phyloP scores from a whole-genome alignment of 2,888 invertebrate genomes.

The Ecliptopera silaceata region DNA sequence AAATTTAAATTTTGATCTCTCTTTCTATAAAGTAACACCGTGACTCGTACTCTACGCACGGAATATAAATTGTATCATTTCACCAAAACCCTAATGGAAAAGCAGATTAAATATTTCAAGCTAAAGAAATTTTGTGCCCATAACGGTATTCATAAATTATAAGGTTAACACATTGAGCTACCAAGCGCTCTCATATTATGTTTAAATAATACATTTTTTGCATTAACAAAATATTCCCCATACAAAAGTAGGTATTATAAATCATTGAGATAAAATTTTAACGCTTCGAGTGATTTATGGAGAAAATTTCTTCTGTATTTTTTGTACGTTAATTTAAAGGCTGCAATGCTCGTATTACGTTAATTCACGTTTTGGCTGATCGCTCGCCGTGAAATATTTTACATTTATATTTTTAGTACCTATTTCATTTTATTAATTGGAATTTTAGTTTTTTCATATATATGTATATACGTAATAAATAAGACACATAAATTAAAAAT shows the following conservation, averaged over 20 bases:
- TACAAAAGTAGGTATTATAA: constrained; percentile 62
- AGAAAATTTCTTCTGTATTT: constrained; percentile 48
- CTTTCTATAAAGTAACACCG: constrained; percentile 70
- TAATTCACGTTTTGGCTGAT: constrained; percentile 25
- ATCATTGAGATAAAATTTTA: constrained; percentile 67
- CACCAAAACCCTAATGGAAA: constrained; percentile 79
- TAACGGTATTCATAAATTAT: constrained; percentile 78
- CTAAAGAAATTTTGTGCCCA: constrained; percentile 77
- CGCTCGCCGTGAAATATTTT: constrained; percentile 10
- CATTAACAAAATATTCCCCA: constrained; percentile 58
- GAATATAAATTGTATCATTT: constrained; percentile 81
- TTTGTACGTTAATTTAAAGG: constrained; percentile 41
- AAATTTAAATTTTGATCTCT: constrained; percentile 69
- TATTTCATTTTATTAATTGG: neutral
- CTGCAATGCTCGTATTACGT: constrained; percentile 16
- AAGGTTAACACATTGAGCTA: constrained; percentile 66
- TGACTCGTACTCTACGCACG: constrained; percentile 58
- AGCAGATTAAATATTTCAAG: constrained; percentile 80
- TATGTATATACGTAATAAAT: no score
- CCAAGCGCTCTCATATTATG: constrained; percentile 36
- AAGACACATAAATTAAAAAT: no score
- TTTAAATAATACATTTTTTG: constrained; percentile 44
- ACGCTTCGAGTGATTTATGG: constrained; percentile 58
- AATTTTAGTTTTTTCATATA: no score
- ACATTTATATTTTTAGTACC: neutral